phyloP scores from a whole-genome alignment of 2,113 vertebrate species.

The Vidua chalybeata region DNA sequence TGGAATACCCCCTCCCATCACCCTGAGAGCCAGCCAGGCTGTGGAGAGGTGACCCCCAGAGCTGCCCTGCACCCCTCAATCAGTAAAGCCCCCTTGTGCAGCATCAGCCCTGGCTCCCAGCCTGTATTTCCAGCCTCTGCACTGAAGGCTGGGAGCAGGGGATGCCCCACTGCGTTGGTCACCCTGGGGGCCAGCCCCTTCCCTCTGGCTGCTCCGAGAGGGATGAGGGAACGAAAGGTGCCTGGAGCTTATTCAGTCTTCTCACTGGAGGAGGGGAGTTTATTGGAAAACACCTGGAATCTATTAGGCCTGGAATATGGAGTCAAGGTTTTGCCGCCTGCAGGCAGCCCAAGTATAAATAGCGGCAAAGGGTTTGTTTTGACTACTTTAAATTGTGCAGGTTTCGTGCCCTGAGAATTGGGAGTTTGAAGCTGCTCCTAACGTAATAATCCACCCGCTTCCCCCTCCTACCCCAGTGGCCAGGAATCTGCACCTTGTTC shows the following conservation, averaged over 20 bases:
- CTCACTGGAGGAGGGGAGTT: slow-evolving; percentile 55
- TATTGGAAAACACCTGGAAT: slow-evolving; percentile 76
- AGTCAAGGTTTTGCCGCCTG: slow-evolving; percentile 72
- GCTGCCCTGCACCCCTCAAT: accelerated
- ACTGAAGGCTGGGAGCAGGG: not conserved
- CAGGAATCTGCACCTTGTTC: slow-evolving; percentile 72
- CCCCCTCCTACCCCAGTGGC: slow-evolving; percentile 34
- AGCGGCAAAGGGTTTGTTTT: slow-evolving; percentile 77
- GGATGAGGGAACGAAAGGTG: not conserved
- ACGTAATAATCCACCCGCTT: slow-evolving; percentile 58
- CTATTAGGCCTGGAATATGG: slow-evolving; percentile 70
- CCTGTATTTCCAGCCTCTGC: not conserved
- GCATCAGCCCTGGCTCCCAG: not conserved
- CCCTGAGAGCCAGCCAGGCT: not conserved
- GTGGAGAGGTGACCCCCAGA: not conserved
- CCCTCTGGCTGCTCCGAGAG: not conserved
- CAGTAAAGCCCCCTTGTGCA: not conserved
- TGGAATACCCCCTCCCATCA: not conserved
- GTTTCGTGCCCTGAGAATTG: slow-evolving; percentile 77
- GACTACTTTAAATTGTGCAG: slow-evolving; percentile 79
- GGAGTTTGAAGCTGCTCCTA: slow-evolving; percentile 72
- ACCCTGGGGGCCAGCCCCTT: not conserved
- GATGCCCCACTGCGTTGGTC: not conserved
- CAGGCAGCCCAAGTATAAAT: slow-evolving; percentile 74
- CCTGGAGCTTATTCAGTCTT: not conserved